Evolutionary conservation across 2,113 vertebrate species (phyloP).

Genomic region (Enhydra lutris): DNA sequence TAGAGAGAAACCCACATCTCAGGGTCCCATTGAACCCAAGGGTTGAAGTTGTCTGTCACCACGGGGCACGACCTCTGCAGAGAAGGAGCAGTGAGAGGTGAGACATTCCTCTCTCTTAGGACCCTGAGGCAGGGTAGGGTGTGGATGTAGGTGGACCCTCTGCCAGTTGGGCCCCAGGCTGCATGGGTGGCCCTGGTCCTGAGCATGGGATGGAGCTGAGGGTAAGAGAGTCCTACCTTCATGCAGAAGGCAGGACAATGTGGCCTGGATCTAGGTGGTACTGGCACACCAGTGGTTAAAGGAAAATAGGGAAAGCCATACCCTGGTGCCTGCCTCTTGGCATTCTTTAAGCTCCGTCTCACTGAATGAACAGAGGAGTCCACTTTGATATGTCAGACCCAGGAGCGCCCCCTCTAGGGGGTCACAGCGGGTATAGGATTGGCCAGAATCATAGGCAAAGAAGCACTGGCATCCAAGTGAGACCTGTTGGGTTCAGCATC

Average conservation of each 20-base stretch:
- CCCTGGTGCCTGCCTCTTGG: neutral
- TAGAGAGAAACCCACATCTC: neutral
- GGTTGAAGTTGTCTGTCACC: neutral
- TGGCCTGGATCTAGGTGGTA: neutral
- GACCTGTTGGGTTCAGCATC: neutral
- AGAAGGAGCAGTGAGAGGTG: neutral
- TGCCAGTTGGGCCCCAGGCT: neutral
- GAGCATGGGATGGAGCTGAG: neutral
- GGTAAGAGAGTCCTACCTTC: neutral
- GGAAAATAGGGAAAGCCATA: neutral
- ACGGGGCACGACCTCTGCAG: neutral
- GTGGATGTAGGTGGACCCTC: neutral
- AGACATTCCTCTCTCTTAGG: neutral
- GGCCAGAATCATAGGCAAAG: neutral
- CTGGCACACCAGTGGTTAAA: neutral
- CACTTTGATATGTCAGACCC: neutral
- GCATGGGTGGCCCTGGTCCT: neutral
- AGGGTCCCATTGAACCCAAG: neutral
- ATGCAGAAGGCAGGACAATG: too few species aligned
- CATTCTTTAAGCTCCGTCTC: neutral
- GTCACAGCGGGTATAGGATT: neutral
- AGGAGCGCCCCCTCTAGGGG: neutral
- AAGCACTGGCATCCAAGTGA: neutral
- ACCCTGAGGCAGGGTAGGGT: neutral
- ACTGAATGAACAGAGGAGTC: neutral